These are phyloP conservation scores for Dicyrtoma fusca DNA, from an alignment of 2,888 invertebrate species.

Conservation along the genomic window DNA sequence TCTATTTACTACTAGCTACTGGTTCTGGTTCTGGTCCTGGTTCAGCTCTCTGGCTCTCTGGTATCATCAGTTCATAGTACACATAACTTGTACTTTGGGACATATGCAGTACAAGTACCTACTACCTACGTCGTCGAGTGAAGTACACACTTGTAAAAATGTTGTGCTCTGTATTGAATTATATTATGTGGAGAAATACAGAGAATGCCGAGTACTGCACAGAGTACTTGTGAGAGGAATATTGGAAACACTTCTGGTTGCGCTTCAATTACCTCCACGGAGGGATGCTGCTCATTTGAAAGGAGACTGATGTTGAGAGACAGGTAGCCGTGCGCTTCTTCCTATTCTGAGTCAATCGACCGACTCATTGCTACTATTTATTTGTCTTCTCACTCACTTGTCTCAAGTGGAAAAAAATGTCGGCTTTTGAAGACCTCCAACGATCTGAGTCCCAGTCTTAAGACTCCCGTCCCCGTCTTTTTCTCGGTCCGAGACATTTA, in stretches of 20 bases:
- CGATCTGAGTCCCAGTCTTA: background rate
- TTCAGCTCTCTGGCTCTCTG: too few relatives aligned
- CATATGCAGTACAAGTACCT: background rate
- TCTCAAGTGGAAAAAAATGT: constrained; percentile 20
- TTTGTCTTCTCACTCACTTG: constrained; percentile 34
- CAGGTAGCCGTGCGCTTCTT: constrained; percentile 37
- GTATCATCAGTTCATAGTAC: too few relatives aligned
- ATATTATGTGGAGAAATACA: background rate
- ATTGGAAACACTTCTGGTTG: constrained; percentile 17
- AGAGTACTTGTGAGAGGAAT: background rate
- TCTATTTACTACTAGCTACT: too few relatives aligned
- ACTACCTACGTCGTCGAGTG: too few relatives aligned
- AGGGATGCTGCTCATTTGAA: constrained; percentile 35
- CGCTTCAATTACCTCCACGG: constrained; percentile 32
- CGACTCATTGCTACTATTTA: constrained; percentile 44
- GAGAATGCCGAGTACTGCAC: background rate
- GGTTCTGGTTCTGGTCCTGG: too few relatives aligned
- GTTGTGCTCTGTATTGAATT: background rate
- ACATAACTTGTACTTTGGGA: background rate
- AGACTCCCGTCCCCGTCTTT: background rate
- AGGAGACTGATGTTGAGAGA: constrained; percentile 31
- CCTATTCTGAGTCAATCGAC: constrained; percentile 40
- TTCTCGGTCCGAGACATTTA: background rate
- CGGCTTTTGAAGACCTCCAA: constrained; percentile 22
- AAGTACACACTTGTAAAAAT: too few relatives aligned